Base-by-base conservation (phyloP, 2,888 invertebrate genomes). In the Lochmaea capreae region DNA sequence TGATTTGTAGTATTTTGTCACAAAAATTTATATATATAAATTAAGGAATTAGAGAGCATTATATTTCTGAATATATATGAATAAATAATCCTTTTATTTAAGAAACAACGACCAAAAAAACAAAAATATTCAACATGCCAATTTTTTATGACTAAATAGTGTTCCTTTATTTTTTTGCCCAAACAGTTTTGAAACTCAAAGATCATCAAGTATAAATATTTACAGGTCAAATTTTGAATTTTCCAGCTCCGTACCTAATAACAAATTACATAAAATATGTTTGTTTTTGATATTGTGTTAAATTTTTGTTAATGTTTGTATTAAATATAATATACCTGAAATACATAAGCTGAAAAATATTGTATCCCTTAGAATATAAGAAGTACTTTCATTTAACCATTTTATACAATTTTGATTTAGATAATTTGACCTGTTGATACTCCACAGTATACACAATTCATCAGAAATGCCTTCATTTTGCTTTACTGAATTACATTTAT, bases 151-250 rank as follows among this genome's bases (percentile, higher is more conserved):
- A 8, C 1, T 33, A 8, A 6, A 33, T 33, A 33, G 1, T 33
- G 26, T 33, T 33, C 2, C 3, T 8, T 33, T 33, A 33, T 39
- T 9, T 39, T 39, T 39, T 63, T 63, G 42, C 42, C 62, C 62
- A 63, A 43, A 43, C n/a, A 43, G 18, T 63, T 16, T 11, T 18
- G 46, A 63, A 14, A 43, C 43, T 16, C 10, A 16, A 63, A 63
- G 16, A 43, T 43, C 46, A 61, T 39, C 39, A n/a, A 22, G 52
- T 62, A 62, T 49, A 49, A 69, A 52, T 49, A 62, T 61, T 62
- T 22, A 69, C 62, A 69, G 62, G 69, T 54, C 69, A 69, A 62
- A 69, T 61, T 69, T n/a, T 69, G 10, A n/a, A 43, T 33, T 59
- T 22, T 49, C 3, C 49, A n/a, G 5, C n/a, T 49, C 46, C n/a